A percentile compares a stretch with the other conserved stretches of the same genome.
Evolutionary conservation across 2,888 invertebrate genomes (phyloP).

Genomic region (Amorpha juglandis): DNA sequence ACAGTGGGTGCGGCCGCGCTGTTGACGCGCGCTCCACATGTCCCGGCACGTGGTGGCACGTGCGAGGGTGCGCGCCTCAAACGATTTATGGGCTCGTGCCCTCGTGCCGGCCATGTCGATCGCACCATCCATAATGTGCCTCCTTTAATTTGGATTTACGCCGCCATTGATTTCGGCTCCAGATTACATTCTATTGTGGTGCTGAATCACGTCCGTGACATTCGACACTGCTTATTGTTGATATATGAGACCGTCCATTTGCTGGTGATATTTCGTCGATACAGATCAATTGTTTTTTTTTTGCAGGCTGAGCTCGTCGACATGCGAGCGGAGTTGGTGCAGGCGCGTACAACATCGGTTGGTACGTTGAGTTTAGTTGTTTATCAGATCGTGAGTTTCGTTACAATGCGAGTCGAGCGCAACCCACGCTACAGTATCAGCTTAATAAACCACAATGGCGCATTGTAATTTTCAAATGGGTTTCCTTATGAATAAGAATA

Average conservation of each 20-base stretch:
- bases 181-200: slow-evolving; percentile 69
- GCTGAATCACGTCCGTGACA: slow-evolving; percentile 59
- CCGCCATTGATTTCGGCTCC: slow-evolving; percentile 56
- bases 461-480: slow-evolving; percentile 15
- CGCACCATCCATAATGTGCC: slow-evolving; percentile 48
- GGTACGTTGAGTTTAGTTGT: slow-evolving; percentile 53
- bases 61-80: slow-evolving; percentile 59
- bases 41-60: slow-evolving; percentile 6
- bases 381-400: slow-evolving; percentile 26
- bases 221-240: slow-evolving; percentile 64
- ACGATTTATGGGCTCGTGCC: slow-evolving; percentile 67
- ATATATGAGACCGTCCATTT: slow-evolving; percentile 57
- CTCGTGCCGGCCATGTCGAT: slow-evolving; percentile 32
- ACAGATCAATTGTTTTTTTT: slow-evolving; percentile 45
- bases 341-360: slow-evolving; percentile 84
- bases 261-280: slow-evolving; percentile 44
- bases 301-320: slow-evolving; percentile 90
- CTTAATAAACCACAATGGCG: slow-evolving; percentile 28
- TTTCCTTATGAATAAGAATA: background rate
- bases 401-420: slow-evolving; percentile 22
- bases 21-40: background rate
- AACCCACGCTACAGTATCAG: slow-evolving; percentile 21
- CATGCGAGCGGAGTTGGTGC: slow-evolving; percentile 89
- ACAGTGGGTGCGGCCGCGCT: slow-evolving; percentile 33
- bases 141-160: slow-evolving; percentile 72